Base-by-base conservation (phyloP, 2,113 vertebrate genomes). In the Onychostoma macrolepis region DNA sequence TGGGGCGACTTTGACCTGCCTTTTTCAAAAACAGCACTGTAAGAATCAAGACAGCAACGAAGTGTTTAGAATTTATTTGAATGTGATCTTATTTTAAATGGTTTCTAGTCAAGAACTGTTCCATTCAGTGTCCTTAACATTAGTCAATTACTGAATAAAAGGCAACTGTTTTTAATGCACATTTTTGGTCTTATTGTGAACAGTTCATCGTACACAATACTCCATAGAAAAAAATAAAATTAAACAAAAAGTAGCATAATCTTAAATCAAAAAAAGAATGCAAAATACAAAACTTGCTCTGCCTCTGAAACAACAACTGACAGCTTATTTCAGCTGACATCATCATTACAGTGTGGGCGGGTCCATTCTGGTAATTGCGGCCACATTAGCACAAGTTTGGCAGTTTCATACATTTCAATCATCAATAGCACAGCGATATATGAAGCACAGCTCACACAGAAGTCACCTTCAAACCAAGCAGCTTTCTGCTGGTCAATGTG, bases 1-100 rank as follows among this genome's bases (percentile, higher is more conserved):
- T 79, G 36, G 24, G 33, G 63, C 86, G 43, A 89, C 83, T 58
- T 69, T 71, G 26, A 83, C 28, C n/a, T 76, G n/a, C 10, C 21
- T 74, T 41, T 33, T 2, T 80, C 10, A 80, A 19, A 48, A 80
- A n/a, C 30, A 80, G 19, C 26, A 21, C 30, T 38, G 21, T 6
- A 41, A 13, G 6, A 41, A 80, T 61, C 33, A n/a, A 33, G 21
- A 38, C 19, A 38, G 30, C 30, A 26, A 26, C 33, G 2, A 0
- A 1, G 6, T 45, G 41, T 45, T 75, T 17, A 4, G 12, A 17
- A 26, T 26, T 28, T 28, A n/a, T n/a, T 43, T 24, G 21, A 43
- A 43, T n/a, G 11, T 13, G 19, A 41, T 4, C 21, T 74, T 41
- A 19, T 38, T 72, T 72, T 24, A 4, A 71, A 71, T 33, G 7